Evolutionary conservation across 1,140 invertebrate species (phyloP).

Genomic region (Archegozetes longisetosus): DNA sequence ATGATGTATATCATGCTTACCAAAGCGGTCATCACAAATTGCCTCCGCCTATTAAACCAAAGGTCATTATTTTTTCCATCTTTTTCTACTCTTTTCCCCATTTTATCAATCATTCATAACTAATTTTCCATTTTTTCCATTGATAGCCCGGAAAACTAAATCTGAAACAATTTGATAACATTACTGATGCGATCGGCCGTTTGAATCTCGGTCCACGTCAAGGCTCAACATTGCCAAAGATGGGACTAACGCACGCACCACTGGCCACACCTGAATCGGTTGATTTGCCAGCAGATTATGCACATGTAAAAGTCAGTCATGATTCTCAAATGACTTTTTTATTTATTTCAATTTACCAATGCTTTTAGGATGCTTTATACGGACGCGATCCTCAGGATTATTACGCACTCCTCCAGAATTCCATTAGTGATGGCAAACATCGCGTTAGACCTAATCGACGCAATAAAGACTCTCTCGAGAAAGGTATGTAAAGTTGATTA

Average conservation of each 20-base stretch:
- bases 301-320: constrained; percentile 34
- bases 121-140: constrained; percentile 19
- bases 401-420: background rate
- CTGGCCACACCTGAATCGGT: constrained; percentile 62
- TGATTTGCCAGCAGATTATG: constrained; percentile 47
- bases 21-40: constrained; percentile 56
- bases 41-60: constrained; percentile 49
- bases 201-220: constrained; percentile 40
- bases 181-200: constrained; percentile 63
- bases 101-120: background rate
- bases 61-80: constrained; percentile 35
- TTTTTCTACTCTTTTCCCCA: constrained; percentile 1
- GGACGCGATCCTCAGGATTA: background rate
- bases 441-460: background rate
- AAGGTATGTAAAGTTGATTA: background rate
- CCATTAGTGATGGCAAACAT: background rate
- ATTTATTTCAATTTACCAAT: background rate
- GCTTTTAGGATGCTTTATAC: background rate
- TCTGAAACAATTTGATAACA: constrained; percentile 69
- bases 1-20: constrained; percentile 43
- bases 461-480: constrained; percentile 8
- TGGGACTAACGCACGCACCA: constrained; percentile 47
- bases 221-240: constrained; percentile 21
- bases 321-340: constrained; percentile 13
- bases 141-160: constrained; percentile 53